Evolutionary conservation across 30 jellyfish, hydroid and myxozoan genomes (phyloP).

Genomic region (Aurelia aurita): DNA sequence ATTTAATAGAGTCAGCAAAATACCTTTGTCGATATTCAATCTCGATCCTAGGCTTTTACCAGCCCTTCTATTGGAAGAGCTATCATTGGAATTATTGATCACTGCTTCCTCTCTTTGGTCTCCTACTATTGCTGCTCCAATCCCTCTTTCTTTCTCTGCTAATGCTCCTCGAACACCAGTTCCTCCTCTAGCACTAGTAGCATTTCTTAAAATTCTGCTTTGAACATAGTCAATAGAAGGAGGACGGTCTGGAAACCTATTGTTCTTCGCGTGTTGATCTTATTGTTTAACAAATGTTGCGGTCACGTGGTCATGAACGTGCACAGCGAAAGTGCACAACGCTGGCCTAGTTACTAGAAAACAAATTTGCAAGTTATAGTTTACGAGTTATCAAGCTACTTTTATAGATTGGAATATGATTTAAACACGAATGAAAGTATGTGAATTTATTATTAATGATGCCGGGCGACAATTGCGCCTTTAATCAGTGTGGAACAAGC

Average conservation of each 20-base stretch:
- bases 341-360: no score
- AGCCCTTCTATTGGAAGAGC: background rate
- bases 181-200: background rate
- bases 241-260: no score
- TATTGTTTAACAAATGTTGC: no score
- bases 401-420: no score
- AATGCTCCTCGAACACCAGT: background rate
- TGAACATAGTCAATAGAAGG: background rate
- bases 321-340: no score
- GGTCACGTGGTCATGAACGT: no score
- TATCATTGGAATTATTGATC: background rate
- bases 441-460: no score
- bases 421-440: no score
- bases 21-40: background rate
- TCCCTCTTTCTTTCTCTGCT: background rate
- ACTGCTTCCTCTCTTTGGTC: background rate
- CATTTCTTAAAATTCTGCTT: background rate
- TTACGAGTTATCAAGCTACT: no score
- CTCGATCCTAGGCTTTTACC: background rate
- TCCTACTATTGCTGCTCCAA: background rate
- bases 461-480: no score
- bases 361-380: no score
- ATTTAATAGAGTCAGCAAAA: background rate
- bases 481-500: no score
- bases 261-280: background rate